Base-by-base conservation (phyloP, 2,797 vertebrate genomes). In the Silurus lanzhouensis region DNA sequence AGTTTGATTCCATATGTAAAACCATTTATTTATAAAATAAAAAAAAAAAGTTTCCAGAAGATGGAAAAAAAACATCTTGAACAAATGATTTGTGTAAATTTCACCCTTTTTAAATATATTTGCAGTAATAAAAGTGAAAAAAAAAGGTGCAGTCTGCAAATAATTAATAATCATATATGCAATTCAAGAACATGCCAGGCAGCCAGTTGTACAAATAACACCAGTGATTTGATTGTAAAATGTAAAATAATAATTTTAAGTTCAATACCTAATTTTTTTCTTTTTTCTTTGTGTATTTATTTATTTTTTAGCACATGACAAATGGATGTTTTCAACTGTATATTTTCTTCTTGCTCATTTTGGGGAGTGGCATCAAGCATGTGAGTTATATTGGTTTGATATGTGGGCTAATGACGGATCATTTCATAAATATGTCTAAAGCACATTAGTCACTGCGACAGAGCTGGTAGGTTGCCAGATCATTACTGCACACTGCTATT, bases 401-500 rank as follows among this genome's bases (percentile, higher is more conserved):
- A 83, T 86, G 85, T 86, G 74, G 66, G 74, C 81, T 86, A 86
- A 86, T 86, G 85, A 78, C 7, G 20, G 75, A 77, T 86, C 81
- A 83, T 86, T 86, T 83, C 81, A 86, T 83, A 86, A 86, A 86
- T 86, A 83, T 79, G 85, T 86, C 85, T 83, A 83, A 86, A 86
- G 81, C 81, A 70, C 74, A 86, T 86, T 86, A 83, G 81, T 83
- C 72, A 83, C 81, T 46, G 74, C 64, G 67, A 67, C 57, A 71
- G 85, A 78, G 44, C 81, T 83, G 81, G 85, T 71, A 44, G 74
- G 81, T 83, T 83, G 85, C 88, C 80, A 75, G 83, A 86, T 90
- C 85, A 88, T 91, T 89, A 87, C 85, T 87, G 86, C 87, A 87
- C 84, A 63, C 57, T 89, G 86, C 84, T 88, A 87, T 84, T 88